Percentiles rank a stretch among this genome's conserved stretches.
Evolutionary conservation across 64 coral and sea anemone genomes (phyloP).

Genomic region (Montipora capricornis): DNA sequence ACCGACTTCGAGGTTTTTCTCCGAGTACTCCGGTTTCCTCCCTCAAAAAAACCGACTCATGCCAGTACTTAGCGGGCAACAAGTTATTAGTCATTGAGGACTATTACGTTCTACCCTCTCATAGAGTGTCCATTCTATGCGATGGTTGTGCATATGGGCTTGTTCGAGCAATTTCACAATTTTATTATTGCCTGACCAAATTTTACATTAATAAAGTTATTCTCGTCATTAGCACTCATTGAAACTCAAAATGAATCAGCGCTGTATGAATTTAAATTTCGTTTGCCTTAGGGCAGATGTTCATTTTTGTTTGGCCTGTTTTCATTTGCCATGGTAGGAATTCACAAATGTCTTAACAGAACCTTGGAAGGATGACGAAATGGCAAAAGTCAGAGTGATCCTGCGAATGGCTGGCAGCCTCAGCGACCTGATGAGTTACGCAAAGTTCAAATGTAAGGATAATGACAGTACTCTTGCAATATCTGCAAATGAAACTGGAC

Average conservation of each 20-base stretch:
- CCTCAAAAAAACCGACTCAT: too few species aligned
- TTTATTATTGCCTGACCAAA: too few species aligned
- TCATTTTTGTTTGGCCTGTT: not conserved
- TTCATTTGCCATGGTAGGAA: not conserved
- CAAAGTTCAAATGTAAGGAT: not conserved
- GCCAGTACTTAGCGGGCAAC: too few species aligned
- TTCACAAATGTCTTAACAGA: not conserved
- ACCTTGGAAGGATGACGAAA: slow-evolving; percentile 17
- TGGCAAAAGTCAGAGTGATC: slow-evolving; percentile 11
- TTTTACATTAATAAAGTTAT: too few species aligned
- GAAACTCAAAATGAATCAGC: not conserved
- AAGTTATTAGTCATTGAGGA: too few species aligned
- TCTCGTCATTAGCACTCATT: too few species aligned
- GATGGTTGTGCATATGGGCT: not conserved
- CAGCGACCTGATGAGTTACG: not conserved
- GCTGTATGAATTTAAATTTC: not conserved
- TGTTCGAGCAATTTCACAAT: too few species aligned
- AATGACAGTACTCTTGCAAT: not conserved
- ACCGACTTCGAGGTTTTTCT: too few species aligned
- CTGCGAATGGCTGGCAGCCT: slow-evolving; percentile 17
- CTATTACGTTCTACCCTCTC: too few species aligned
- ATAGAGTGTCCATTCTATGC: not conserved
- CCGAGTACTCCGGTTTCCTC: too few species aligned
- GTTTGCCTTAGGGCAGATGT: not conserved
- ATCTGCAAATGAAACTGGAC: not conserved